Conservation (phyloP, 2,797 vertebrate species). For the Falco novaeseelandiae region DNA sequence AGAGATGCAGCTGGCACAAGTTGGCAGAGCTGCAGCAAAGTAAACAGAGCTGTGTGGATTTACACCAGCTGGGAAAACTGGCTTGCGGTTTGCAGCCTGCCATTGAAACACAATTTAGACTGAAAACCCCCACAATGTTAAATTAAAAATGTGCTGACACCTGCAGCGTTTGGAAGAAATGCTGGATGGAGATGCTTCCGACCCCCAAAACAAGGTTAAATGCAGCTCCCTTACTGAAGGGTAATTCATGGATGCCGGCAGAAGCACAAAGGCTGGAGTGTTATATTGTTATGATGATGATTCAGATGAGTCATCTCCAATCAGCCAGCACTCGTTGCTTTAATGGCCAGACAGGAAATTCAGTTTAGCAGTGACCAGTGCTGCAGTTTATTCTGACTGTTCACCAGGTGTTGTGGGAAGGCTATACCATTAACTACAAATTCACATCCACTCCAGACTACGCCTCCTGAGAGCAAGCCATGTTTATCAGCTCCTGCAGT, state of each 20-base stretch:
- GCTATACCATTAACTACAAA: neutral
- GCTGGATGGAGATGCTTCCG: fast-evolving
- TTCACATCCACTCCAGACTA: neutral
- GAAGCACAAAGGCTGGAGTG: neutral
- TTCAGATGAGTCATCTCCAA: neutral
- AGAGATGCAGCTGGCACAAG: neutral
- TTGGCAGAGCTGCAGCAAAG: neutral
- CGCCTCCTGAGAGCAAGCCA: fast-evolving
- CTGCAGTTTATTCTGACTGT: neutral
- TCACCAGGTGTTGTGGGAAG: neutral
- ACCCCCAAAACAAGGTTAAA: neutral
- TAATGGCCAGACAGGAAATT: neutral
- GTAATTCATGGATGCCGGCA: neutral
- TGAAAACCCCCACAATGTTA: neutral
- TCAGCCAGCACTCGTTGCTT: neutral
- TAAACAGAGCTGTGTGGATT: neutral
- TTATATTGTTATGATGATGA: neutral
- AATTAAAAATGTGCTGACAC: neutral
- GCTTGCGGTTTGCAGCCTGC: neutral
- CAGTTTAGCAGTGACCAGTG: neutral
- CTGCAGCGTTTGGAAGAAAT: neutral
- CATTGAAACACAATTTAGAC: neutral
- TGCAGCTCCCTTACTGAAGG: neutral
- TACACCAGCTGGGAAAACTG: neutral
- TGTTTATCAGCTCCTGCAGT: neutral